Base-by-base conservation (phyloP, 2,888 invertebrate genomes). In the Parochlus steinenii region DNA sequence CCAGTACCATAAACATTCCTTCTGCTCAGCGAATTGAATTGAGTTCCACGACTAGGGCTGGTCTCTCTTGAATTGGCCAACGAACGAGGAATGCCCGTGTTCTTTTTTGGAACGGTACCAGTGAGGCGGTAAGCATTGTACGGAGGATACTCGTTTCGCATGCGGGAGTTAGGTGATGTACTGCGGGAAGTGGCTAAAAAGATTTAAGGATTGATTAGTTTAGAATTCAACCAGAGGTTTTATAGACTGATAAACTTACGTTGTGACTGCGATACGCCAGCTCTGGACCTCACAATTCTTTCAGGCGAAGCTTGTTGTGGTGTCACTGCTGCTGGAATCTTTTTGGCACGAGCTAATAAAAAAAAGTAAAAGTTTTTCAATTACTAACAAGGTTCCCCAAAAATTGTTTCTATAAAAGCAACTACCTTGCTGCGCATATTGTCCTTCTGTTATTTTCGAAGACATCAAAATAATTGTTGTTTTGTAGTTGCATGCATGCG, bases 221-320 rank as follows among this genome's bases (percentile, higher is more conserved):
- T 12, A 34, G 12, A 25, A 22, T 31, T 31, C 11, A 23, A 3
- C 12, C 16, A 3, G 12, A 16, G 10, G 16, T 3, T 38, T 10
- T n/a, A n/a, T n/a, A 33, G 10, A 39, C 27, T 40, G 25, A 37
- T 26, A 25, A 12, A 68, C 79, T 74, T 62, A 89, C 87, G 92
- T 64, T 92, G 92, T 27, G 90, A 92, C 51, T 86, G 86, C 3
- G 89, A 89, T 8, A 85, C 78, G 11, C 85, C 79, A 3, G 81
- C 69, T 45, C 67, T 74, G 47, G 62, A 73, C 58, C 52, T 64
- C 45, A 54, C 67, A 48, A 47, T 52, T 50, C 57, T 68, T 54
- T 71, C 82, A 48, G 59, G 75, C 41, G 78, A 64, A 54, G 46
- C 42, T 39, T 48, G 39, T 35, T 43, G 41, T 27, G 22, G 47